Evolutionary conservation across 2,113 vertebrate genomes (phyloP).

Genomic region (Tichodroma muraria): DNA sequence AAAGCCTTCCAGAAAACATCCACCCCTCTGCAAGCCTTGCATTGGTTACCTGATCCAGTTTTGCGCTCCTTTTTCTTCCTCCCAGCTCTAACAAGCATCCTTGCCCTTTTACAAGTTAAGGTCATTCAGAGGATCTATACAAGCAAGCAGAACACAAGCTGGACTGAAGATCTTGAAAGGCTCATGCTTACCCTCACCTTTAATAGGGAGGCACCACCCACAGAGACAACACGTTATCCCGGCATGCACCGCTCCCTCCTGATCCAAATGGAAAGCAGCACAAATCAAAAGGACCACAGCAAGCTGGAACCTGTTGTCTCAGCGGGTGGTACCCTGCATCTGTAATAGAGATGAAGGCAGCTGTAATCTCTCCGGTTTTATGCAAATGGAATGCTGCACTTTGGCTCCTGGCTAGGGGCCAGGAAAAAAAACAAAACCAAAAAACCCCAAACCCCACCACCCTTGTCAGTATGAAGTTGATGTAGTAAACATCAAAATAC

Average conservation of each 20-base stretch:
- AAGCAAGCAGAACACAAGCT: constrained; percentile 33
- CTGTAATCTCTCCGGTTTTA: not conserved
- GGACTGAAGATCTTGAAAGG: constrained; percentile 32
- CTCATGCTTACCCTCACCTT: constrained; percentile 44
- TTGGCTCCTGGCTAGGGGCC: not conserved
- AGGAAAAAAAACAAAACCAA: not conserved
- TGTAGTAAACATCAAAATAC: not conserved
- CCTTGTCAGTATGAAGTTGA: not conserved
- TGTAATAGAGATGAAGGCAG: constrained; percentile 33
- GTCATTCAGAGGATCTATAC: constrained; percentile 42
- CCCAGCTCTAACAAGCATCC: constrained; percentile 49
- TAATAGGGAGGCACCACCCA: constrained; percentile 44
- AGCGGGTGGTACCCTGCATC: constrained; percentile 15
- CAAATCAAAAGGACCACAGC: constrained; percentile 46
- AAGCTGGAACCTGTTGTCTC: constrained; percentile 38
- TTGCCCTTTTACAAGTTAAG: constrained; percentile 53
- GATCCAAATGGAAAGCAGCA: constrained; percentile 7
- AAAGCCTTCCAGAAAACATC: constrained; percentile 57
- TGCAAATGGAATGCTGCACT: not conserved
- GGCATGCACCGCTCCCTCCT: not conserved
- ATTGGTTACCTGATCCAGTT: constrained; percentile 57
- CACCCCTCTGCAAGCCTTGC: constrained; percentile 32
- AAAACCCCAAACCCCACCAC: not conserved
- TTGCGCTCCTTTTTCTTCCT: constrained; percentile 29
- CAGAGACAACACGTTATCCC: constrained; percentile 19